Percentiles rank a stretch among this genome's conserved stretches.
These are phyloP conservation scores for Enteromius anoplus DNA, from an alignment of 2,797 vertebrate species.

Conservation along the genomic window DNA sequence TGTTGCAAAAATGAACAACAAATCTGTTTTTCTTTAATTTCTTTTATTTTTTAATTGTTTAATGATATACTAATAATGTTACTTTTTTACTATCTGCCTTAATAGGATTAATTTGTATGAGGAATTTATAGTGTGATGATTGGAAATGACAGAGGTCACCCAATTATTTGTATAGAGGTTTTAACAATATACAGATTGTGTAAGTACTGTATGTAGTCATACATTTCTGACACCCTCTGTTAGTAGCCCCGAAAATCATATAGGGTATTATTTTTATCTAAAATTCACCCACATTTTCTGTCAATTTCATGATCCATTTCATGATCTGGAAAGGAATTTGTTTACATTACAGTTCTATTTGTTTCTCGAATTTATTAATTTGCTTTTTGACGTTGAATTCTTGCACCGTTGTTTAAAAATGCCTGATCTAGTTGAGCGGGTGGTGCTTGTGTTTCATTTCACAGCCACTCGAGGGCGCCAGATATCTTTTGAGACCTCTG, in stretches of 20 bases:
- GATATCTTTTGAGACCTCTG: background rate
- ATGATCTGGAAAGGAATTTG: no score
- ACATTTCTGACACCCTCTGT: background rate
- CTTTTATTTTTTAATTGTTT: background rate
- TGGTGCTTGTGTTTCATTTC: background rate
- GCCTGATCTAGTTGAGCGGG: background rate
- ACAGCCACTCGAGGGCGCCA: constrained; percentile 1
- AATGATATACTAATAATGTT: background rate
- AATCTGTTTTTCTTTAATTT: background rate
- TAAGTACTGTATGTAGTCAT: background rate
- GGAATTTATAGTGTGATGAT: background rate
- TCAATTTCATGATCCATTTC: no score
- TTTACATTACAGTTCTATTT: background rate
- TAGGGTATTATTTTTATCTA: background rate
- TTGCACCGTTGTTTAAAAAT: no score
- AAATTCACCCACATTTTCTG: background rate
- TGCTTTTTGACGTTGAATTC: background rate
- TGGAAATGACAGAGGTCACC: background rate
- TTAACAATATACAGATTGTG: background rate
- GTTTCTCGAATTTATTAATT: background rate
- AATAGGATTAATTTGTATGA: background rate
- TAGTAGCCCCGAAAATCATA: background rate
- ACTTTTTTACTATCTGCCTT: background rate
- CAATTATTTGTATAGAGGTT: background rate
- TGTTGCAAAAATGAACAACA: background rate